These are phyloP conservation scores for Hirudinaria manillensis DNA, from an alignment of 2,888 invertebrate genomes.

Conservation along the genomic window DNA sequence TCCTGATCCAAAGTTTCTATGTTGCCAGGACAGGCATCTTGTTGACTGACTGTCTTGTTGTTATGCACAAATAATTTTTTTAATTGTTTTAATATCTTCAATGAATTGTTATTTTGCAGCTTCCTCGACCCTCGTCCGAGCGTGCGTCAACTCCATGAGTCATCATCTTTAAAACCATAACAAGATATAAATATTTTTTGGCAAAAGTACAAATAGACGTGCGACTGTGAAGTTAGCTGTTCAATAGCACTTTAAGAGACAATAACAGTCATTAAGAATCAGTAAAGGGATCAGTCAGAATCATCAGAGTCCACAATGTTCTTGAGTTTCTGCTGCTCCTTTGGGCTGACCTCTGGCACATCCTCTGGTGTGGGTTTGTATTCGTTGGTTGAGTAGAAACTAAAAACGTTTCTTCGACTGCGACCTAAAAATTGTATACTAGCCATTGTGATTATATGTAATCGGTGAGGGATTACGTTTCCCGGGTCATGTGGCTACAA, in stretches of 20 bases:
- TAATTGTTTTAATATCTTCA: no score
- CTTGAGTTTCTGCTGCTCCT: slow-evolving; percentile 3
- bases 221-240: neutral
- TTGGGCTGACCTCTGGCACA: neutral
- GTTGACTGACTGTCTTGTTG: no score
- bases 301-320: slow-evolving; percentile 29
- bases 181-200: neutral
- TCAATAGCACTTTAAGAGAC: no score
- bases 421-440: slow-evolving; percentile 22
- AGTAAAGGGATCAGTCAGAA: neutral
- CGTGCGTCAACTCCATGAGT: no score
- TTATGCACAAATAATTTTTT: no score
- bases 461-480: no score
- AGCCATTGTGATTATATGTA: neutral
- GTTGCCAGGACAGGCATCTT: neutral
- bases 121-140: no score
- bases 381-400: slow-evolving; percentile 29
- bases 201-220: neutral
- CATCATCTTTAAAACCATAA: no score
- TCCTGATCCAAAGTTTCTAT: neutral
- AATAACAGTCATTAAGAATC: no score
- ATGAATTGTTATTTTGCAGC: no score
- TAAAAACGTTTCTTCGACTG: slow-evolving; percentile 28
- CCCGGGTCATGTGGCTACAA: no score
- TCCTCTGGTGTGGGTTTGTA: neutral